Percentiles rank a stretch among this genome's conserved stretches.
Conservation (phyloP, 2,888 invertebrate genomes). For the Eupithecia tripunctaria region DNA sequence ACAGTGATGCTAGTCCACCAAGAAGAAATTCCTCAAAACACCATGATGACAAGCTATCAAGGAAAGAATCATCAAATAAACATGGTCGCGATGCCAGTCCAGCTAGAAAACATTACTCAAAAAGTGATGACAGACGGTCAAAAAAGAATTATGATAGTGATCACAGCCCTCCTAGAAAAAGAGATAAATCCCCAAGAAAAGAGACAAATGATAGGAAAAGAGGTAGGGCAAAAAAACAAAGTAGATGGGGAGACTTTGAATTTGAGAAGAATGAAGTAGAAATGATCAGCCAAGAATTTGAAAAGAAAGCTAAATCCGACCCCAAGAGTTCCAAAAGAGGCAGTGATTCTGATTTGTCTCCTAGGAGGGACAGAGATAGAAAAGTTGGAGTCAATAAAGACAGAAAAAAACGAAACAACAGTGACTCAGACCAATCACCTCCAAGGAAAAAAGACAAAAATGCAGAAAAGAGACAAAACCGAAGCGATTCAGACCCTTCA, state of each 20-base stretch:
- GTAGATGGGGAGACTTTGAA: slow-evolving; percentile 42
- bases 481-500: slow-evolving; percentile 53
- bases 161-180: slow-evolving; percentile 58
- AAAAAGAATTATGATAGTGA: slow-evolving; percentile 64
- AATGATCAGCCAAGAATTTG: slow-evolving; percentile 44
- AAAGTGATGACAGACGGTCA: slow-evolving; percentile 11
- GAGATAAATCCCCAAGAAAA: slow-evolving; percentile 46
- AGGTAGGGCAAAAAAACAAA: slow-evolving; percentile 40
- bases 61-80: slow-evolving; percentile 10
- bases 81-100: slow-evolving; percentile 22
- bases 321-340: slow-evolving; percentile 40
- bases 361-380: slow-evolving; percentile 10
- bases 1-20: slow-evolving; percentile 23
- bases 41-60: slow-evolving; percentile 8
- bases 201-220: slow-evolving; percentile 40
- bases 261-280: slow-evolving; percentile 32
- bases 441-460: slow-evolving; percentile 35
- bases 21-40: slow-evolving; percentile 19
- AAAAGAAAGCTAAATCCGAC: slow-evolving; percentile 34
- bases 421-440: slow-evolving; percentile 58
- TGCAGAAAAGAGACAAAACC: slow-evolving; percentile 44
- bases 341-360: slow-evolving; percentile 44
- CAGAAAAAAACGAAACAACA: slow-evolving; percentile 15
- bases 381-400: slow-evolving; percentile 4
- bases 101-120: slow-evolving; percentile 16